Percentiles rank a stretch among this genome's conserved stretches.
Conservation (phyloP, 2,113 vertebrate species). For the Lynx canadensis region DNA sequence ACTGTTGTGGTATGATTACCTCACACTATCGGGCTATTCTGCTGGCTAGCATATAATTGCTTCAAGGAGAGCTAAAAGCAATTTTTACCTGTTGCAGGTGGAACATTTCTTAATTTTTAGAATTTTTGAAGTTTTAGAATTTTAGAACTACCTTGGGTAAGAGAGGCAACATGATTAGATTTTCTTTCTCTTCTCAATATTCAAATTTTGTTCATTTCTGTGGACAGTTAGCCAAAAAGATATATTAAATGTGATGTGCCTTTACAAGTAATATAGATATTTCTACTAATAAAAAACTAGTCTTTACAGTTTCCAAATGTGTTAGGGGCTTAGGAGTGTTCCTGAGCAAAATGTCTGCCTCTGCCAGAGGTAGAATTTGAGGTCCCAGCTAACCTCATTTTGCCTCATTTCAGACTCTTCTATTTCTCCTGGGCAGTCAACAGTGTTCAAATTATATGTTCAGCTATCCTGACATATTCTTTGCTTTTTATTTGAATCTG, state of each 20-base stretch:
- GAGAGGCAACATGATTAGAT: neutral
- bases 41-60: neutral
- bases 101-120: conserved; percentile 29
- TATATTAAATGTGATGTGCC: neutral
- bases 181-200: neutral
- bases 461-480: neutral
- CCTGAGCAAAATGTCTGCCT: neutral
- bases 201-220: conserved; percentile 12
- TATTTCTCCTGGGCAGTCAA: neutral
- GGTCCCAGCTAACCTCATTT: neutral
- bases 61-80: neutral
- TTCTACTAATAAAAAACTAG: neutral
- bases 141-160: conserved; percentile 2
- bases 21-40: fast-evolving
- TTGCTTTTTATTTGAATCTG: conserved; percentile 74
- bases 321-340: neutral
- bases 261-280: neutral
- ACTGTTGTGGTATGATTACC: neutral
- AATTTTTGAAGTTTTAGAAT: conserved; percentile 34
- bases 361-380: neutral
- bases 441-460: neutral
- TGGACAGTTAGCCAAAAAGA: neutral
- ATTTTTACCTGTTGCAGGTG: neutral
- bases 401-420: neutral
- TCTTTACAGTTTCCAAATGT: neutral